Conservation (phyloP, 2,797 vertebrate genomes). For the Jordanella pulchra region DNA sequence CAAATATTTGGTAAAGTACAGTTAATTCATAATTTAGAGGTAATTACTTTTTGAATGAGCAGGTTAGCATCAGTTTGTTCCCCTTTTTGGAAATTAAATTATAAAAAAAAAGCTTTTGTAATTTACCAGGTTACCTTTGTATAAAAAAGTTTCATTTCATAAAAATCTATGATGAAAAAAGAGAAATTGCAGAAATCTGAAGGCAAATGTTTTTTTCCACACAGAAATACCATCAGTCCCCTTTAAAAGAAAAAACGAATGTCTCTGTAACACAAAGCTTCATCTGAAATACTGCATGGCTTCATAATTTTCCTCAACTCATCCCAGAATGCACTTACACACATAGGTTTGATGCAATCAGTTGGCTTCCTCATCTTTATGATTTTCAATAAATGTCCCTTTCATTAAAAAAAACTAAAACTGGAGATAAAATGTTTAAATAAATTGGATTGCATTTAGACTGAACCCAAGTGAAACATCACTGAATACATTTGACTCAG, state of each 20-base stretch:
- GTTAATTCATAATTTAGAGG: no score
- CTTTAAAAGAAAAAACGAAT: background rate
- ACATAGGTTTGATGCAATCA: background rate
- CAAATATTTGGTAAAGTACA: no score
- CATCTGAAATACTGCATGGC: background rate
- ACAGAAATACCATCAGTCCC: background rate
- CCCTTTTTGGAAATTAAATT: no score
- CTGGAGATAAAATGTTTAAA: background rate
- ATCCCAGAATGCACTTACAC: no score
- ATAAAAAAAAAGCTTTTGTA: no score
- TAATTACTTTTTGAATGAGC: no score
- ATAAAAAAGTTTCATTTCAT: background rate
- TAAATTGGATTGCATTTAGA: background rate
- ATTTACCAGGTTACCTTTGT: background rate
- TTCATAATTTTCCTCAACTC: background rate
- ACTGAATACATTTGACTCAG: background rate
- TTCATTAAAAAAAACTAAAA: background rate
- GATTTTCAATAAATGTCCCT: background rate
- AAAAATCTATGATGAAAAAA: background rate
- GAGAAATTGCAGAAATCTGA: background rate
- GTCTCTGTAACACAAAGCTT: background rate
- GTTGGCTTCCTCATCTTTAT: background rate
- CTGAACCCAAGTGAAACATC: background rate
- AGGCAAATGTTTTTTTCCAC: background rate
- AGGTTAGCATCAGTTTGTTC: no score